Conservation (phyloP, 2,888 invertebrate genomes). For the Aleiodes testaceus region DNA sequence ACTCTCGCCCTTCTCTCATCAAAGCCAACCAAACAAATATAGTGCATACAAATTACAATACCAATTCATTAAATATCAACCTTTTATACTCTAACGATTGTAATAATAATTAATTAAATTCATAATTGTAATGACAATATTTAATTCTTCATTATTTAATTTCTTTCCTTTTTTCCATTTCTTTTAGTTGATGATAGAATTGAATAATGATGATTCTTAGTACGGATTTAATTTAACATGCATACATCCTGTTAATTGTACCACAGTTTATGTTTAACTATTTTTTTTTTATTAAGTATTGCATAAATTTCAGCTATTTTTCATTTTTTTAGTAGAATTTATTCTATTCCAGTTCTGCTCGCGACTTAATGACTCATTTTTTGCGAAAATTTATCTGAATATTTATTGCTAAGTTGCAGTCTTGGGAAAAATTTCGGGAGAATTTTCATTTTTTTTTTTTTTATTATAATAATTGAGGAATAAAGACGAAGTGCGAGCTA, state of each 20-base stretch:
- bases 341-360: not conserved
- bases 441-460: not conserved
- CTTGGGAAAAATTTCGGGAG: not conserved
- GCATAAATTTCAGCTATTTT: constrained; percentile 34
- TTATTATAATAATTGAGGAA: not conserved
- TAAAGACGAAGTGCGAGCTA: not conserved
- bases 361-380: not conserved
- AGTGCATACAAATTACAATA: constrained; percentile 72
- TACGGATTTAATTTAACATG: constrained; percentile 53
- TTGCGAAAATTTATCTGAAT: constrained; percentile 7
- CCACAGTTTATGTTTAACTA: constrained; percentile 44
- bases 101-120: constrained; percentile 53
- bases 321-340: constrained; percentile 46
- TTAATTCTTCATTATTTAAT: constrained; percentile 41
- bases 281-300: constrained; percentile 29
- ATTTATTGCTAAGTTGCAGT: too few relatives aligned
- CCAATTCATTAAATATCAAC: constrained; percentile 73
- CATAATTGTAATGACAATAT: constrained; percentile 53
- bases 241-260: constrained; percentile 53
- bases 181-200: constrained; percentile 38
- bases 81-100: constrained; percentile 70
- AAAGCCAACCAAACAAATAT: constrained; percentile 72
- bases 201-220: constrained; percentile 43
- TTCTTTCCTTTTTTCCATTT: too few relatives aligned
- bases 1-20: constrained; percentile 69